Evolutionary conservation across 2,113 vertebrate genomes (phyloP).

Genomic region (Alethe castanea): DNA sequence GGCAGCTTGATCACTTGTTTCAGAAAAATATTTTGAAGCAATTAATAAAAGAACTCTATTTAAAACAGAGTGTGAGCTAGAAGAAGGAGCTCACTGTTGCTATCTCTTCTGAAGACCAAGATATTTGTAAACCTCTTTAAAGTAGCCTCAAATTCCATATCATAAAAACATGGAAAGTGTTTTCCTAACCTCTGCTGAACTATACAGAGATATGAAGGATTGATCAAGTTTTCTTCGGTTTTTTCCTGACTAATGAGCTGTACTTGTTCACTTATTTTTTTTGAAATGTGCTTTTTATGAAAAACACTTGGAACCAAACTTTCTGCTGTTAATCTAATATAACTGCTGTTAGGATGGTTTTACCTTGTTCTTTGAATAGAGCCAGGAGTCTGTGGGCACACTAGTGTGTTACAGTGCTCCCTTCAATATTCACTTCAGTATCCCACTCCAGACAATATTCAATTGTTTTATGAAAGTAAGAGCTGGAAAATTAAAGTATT

Average conservation of each 20-base stretch:
- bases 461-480: background rate
- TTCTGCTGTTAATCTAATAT: background rate
- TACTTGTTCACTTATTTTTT: background rate
- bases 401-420: background rate
- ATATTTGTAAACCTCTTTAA: background rate
- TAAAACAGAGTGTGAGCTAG: background rate
- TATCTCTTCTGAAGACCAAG: background rate
- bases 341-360: background rate
- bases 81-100: background rate
- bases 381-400: background rate
- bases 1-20: background rate
- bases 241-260: background rate
- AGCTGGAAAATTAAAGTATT: background rate
- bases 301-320: background rate
- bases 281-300: background rate
- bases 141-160: background rate
- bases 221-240: background rate
- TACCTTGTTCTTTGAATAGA: background rate
- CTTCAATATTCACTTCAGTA: background rate
- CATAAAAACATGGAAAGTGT: background rate
- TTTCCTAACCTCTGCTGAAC: background rate
- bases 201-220: background rate
- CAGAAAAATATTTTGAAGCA: slow-evolving; percentile 26
- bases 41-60: slow-evolving; percentile 21
- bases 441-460: background rate